Evolutionary conservation across 2,797 vertebrate species (phyloP).

Genomic region (Cryptoprocta ferox): DNA sequence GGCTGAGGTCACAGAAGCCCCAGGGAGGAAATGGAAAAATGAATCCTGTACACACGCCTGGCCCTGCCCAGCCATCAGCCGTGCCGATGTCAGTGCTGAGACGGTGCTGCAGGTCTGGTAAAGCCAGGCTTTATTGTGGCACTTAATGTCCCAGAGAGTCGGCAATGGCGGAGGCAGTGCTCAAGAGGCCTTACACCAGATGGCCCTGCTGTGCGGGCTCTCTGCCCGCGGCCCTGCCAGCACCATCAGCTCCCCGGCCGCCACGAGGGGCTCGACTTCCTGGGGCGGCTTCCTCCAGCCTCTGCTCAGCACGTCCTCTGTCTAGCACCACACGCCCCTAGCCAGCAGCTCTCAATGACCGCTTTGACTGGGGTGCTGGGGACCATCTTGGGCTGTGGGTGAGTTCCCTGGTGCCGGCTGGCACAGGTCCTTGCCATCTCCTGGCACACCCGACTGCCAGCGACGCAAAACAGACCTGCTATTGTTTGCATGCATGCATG

Average conservation of each 20-base stretch:
- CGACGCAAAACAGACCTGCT: background rate
- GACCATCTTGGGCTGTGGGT: background rate
- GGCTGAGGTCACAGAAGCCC: background rate
- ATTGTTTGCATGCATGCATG: background rate
- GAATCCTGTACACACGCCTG: background rate
- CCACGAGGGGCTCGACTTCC: background rate
- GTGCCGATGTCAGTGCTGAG: background rate
- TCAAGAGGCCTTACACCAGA: conserved; percentile 45
- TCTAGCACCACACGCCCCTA: background rate
- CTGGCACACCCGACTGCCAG: background rate
- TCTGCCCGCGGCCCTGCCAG: background rate
- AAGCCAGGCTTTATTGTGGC: background rate
- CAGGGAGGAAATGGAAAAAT: conserved; percentile 35
- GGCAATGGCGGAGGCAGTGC: background rate
- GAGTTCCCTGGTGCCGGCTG: conserved; percentile 52
- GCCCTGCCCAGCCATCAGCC: background rate
- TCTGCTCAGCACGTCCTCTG: background rate
- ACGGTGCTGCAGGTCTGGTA: background rate
- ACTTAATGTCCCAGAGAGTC: conserved; percentile 18
- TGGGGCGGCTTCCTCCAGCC: background rate
- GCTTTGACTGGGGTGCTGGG: background rate
- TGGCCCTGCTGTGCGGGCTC: background rate
- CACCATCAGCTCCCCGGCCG: background rate
- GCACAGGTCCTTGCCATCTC: conserved; percentile 40
- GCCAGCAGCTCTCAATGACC: background rate